phyloP scores from a whole-genome alignment of 2,797 vertebrate genomes.

The Helarctos malayanus region DNA sequence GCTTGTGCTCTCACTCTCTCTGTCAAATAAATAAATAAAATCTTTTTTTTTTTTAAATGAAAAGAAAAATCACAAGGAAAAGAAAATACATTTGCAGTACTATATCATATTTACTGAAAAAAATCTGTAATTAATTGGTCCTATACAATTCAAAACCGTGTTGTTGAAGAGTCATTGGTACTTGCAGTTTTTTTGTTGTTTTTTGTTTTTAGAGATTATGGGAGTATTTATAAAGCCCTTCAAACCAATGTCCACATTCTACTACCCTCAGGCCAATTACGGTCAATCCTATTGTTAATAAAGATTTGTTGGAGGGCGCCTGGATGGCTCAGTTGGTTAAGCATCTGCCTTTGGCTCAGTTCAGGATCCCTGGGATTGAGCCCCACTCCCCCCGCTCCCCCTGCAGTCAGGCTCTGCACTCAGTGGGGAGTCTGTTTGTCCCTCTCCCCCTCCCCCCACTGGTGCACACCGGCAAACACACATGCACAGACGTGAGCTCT shows the following conservation, averaged over 20 bases:
- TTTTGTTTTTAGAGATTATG: not conserved
- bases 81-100: not conserved
- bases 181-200: not conserved
- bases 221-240: not conserved
- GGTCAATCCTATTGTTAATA: not conserved
- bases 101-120: not conserved
- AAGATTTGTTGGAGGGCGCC: not conserved
- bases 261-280: too few species aligned
- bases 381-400: too few species aligned
- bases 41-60: too few species aligned
- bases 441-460: too few species aligned
- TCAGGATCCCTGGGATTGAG: not conserved
- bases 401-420: too few species aligned
- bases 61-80: not conserved
- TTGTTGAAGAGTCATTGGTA: not conserved
- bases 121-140: not conserved
- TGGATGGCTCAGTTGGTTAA: not conserved
- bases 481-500: too few species aligned
- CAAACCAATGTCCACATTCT: not conserved
- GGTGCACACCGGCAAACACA: not conserved
- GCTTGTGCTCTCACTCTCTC: too few species aligned
- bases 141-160: not conserved
- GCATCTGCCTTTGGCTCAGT: not conserved
- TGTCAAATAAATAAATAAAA: too few species aligned
- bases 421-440: too few species aligned